phyloP scores from a whole-genome alignment of 2,888 invertebrate genomes.

The Xanthia togata region DNA sequence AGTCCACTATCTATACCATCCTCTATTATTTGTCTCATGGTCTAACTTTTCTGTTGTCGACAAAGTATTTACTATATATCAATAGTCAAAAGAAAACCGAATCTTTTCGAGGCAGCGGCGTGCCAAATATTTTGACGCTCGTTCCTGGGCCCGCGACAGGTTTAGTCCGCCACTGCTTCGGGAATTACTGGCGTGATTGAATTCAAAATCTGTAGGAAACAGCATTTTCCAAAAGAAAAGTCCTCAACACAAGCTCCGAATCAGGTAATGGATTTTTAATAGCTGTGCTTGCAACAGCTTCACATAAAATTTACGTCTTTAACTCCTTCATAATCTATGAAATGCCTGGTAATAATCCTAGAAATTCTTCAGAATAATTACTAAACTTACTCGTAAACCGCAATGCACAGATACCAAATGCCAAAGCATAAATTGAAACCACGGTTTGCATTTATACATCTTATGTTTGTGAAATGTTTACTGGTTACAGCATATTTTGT shows the following conservation, averaged over 20 bases:
- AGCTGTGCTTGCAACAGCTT: neutral
- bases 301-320: slow-evolving; percentile 3
- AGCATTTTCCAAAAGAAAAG: neutral
- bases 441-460: slow-evolving; percentile 41
- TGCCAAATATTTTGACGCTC: too few relatives aligned
- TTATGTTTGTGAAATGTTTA: slow-evolving; percentile 42
- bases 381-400: slow-evolving; percentile 11
- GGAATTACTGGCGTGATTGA: neutral
- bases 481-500: slow-evolving; percentile 13
- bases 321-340: neutral
- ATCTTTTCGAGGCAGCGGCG: too few relatives aligned
- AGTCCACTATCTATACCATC: too few relatives aligned
- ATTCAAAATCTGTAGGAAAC: neutral
- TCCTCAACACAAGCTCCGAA: too few relatives aligned
- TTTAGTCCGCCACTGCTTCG: too few relatives aligned
- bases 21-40: too few relatives aligned
- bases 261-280: neutral
- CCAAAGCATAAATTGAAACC: slow-evolving; percentile 44
- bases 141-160: too few relatives aligned
- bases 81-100: too few relatives aligned
- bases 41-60: too few relatives aligned
- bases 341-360: slow-evolving; percentile 23
- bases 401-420: slow-evolving; percentile 39
- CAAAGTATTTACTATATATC: too few relatives aligned
- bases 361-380: slow-evolving; percentile 28